Evolutionary conservation across 2,797 vertebrate genomes (phyloP), one percentile per base, ranked within the genome.

Genomic region (Manis crassicaudata): DNA sequence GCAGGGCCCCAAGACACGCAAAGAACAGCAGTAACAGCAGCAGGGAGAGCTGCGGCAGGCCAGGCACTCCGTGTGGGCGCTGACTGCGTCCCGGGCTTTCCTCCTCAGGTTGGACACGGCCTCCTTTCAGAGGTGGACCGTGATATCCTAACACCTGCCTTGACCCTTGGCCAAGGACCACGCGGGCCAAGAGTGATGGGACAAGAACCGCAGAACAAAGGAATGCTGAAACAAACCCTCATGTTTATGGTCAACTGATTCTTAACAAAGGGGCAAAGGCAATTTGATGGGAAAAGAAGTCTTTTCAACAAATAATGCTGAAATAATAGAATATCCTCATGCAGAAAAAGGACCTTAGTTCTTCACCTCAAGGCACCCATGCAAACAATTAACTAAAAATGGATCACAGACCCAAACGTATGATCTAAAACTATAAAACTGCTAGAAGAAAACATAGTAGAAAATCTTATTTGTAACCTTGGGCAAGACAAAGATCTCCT

Each of bases 351-450:
- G 25, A 87, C 12, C 40, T 20, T 14, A 87, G 14, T 87, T 52
- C 62, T 76, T 90, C 43, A 90, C 40, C 23, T 81, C 43, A 76
- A 85, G 84, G 35, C 12, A 76, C 9, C 82, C 52, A 9, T 40
- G n/a, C 88, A 88, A 92, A 83, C 27, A 29, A 72, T 11, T 23
- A 67, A 85, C 6, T 86, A 46, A 32, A 92, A 90, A 50, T 25
- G 21, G 32, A 40, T 46, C 77, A 91, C 20, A 76, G 13, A 82
- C 20, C 82, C 90, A 94, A 82, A 87, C 12, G 25, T 60, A 40
- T 72, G 21, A 77, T 23, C 58, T 54, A 50, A 75, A 94, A 92
- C 32, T 50, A 16, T 56, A 81, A 40, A 85, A 80, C 52, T 52
- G 73, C 23, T 29, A 67, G 37, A 3, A 25, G 56, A 37, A 82